Base-by-base conservation (phyloP, 64 coral and sea anemone genomes). In the Hydrozoanthus tunicans region DNA sequence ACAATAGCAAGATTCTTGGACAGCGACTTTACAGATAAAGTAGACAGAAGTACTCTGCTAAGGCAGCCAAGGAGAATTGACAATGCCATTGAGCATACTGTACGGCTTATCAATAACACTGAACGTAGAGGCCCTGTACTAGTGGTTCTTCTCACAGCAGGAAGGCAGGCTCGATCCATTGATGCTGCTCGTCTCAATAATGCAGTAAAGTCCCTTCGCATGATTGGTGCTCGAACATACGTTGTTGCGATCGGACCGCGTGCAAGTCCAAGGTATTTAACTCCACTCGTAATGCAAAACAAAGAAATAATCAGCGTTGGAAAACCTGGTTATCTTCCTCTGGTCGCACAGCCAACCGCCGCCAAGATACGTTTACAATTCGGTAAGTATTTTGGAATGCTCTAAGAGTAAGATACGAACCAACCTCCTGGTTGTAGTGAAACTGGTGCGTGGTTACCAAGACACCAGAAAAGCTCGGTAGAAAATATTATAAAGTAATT, bases 51-150 rank as follows among this genome's bases (percentile, higher is more conserved):
- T 53, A 69, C 79, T 57, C 73, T 25, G 77, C 13, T 92, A 14
- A 73, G 79, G 15, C 85, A 91, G 9, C 78, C 70, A 24, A 90
- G 94, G 51, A 82, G 94, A 90, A 85, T 95, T 51, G 94, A 95
- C 69, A 69, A 71, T 3, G 94, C 70, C 1, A 77, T 95, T 77
- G 26, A 93, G 5, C 26, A 86, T 13, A 79, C 71, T 32, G 67
- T 70, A 15, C 56, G 3, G 15, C 77, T 94, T 14, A 59, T 94
- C 58, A 90, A 58, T 17, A 58, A 8, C 25, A 58, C 66, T 68
- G 54, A 73, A 1, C 58, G 25, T 3, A 9, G 27, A 53, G 81
- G 85, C 3, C 89, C 78, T 80, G 74, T 77, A 91, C 60, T 89
- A 32, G 89, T 94, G 51, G 69, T 94, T 17, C 68, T 94, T 9